Percentiles rank a stretch among this genome's conserved stretches.
phyloP scores from a whole-genome alignment of 1,140 invertebrate species.

The Acromyrmex heyeri region DNA sequence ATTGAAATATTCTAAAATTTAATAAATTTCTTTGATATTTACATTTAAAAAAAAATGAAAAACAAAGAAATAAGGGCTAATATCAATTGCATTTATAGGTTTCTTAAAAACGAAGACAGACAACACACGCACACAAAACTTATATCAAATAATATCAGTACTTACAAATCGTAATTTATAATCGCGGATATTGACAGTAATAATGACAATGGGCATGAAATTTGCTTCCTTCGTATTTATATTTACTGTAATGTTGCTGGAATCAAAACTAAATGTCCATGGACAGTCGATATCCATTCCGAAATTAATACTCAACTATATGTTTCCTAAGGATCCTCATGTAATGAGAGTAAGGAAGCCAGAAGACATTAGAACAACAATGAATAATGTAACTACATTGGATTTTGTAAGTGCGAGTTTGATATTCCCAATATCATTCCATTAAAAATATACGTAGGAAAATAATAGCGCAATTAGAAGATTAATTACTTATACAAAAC shows the following conservation, averaged over 20 bases:
- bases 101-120: background rate
- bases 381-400: background rate
- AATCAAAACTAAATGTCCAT: background rate
- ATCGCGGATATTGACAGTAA: background rate
- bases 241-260: background rate
- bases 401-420: slow-evolving; percentile 44
- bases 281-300: background rate
- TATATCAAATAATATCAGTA: background rate
- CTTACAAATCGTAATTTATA: background rate
- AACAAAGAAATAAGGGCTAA: background rate
- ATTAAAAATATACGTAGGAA: background rate
- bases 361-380: background rate
- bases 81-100: background rate
- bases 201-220: background rate
- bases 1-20: too few relatives aligned
- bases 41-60: too few relatives aligned
- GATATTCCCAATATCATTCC: background rate
- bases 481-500: background rate
- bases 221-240: background rate
- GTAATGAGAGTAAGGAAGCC: slow-evolving; percentile 10
- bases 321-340: background rate
- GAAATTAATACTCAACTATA: background rate
- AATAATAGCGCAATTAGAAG: background rate
- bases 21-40: too few relatives aligned
- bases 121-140: background rate